phyloP scores from a whole-genome alignment of 2,888 invertebrate species.

The Agrochola lychnidis region DNA sequence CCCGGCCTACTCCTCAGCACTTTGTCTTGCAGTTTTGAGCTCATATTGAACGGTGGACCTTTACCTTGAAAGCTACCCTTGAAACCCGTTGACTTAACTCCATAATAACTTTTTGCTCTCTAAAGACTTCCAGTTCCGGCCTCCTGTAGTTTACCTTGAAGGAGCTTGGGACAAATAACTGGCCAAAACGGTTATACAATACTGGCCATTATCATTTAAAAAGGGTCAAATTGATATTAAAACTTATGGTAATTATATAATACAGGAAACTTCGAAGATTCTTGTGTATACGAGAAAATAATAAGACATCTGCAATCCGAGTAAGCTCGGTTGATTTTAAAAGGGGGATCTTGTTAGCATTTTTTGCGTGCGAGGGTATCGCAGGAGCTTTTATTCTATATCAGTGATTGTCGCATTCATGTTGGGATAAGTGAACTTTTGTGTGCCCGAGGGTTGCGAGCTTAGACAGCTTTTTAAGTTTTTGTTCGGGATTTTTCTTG shows the following conservation, averaged over 20 bases:
- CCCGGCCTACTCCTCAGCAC: not conserved
- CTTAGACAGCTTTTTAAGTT: slow-evolving; percentile 3
- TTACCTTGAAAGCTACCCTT: slow-evolving; percentile 19
- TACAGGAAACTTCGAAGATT: slow-evolving; percentile 40
- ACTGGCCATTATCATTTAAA: slow-evolving; percentile 14
- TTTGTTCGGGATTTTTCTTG: slow-evolving; percentile 7
- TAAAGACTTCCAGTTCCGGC: slow-evolving; percentile 23
- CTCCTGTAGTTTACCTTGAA: slow-evolving; percentile 22
- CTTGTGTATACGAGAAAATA: slow-evolving; percentile 32
- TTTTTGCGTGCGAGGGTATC: slow-evolving; percentile 73
- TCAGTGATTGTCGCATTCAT: slow-evolving; percentile 75
- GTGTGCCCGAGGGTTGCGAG: slow-evolving; percentile 57
- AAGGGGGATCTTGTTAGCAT: slow-evolving; percentile 58
- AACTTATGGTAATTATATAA: slow-evolving; percentile 37
- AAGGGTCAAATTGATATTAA: slow-evolving; percentile 30
- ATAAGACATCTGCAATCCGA: slow-evolving; percentile 61
- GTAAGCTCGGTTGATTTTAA: slow-evolving; percentile 57
- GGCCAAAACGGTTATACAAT: slow-evolving; percentile 7
- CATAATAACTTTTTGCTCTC: not conserved
- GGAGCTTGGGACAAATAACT: not conserved
- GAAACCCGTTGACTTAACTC: not conserved
- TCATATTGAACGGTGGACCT: not conserved
- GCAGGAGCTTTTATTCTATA: slow-evolving; percentile 68
- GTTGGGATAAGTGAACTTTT: slow-evolving; percentile 71
- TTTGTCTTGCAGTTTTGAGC: not conserved